Evolutionary conservation across 2,797 vertebrate species (phyloP).

Genomic region (Dromococcyx pavoninus): DNA sequence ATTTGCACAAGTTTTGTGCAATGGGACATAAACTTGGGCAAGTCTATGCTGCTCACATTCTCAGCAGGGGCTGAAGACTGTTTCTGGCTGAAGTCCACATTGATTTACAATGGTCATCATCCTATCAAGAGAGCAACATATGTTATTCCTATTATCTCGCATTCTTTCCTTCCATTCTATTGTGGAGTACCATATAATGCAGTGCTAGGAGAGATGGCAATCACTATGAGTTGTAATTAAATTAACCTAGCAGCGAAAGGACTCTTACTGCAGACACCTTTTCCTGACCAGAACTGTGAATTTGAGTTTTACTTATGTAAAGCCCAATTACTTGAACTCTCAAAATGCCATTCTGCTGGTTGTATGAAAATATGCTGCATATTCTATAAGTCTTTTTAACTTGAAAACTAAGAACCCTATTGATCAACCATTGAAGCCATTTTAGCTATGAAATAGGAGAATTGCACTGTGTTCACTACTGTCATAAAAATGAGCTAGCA

Average conservation of each 20-base stretch:
- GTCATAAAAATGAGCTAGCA: not conserved
- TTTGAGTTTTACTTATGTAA: not conserved
- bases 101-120: slow-evolving; percentile 56
- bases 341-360: not conserved
- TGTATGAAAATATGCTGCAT: not conserved
- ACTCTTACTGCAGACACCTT: not conserved
- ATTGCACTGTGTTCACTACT: not conserved
- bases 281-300: not conserved
- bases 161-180: slow-evolving; percentile 22
- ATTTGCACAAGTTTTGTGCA: slow-evolving; percentile 32
- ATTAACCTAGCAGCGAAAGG: not conserved
- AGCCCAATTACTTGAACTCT: not conserved
- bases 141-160: slow-evolving; percentile 45
- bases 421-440: not conserved
- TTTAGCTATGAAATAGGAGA: not conserved
- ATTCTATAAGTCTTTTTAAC: not conserved
- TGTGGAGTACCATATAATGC: not conserved
- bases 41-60: slow-evolving; percentile 12
- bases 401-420: not conserved
- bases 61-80: slow-evolving; percentile 37
- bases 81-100: slow-evolving; percentile 42
- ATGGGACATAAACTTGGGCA: slow-evolving; percentile 25
- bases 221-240: not conserved
- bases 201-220: not conserved
- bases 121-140: slow-evolving; percentile 43